Base-by-base conservation (phyloP, 2,888 invertebrate genomes). In the Luffia ferchaultella region DNA sequence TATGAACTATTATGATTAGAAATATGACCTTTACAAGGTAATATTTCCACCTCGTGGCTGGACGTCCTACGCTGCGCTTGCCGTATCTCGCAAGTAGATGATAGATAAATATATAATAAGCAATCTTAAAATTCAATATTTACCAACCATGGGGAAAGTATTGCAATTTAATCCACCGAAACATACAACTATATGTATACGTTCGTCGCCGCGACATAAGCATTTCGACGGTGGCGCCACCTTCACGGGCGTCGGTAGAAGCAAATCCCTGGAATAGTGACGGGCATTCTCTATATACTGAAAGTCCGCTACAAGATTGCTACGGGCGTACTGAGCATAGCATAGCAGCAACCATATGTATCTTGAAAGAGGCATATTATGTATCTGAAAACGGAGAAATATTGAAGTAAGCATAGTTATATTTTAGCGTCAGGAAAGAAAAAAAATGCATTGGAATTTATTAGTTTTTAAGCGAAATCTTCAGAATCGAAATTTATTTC, bases 141-240 rank as follows among this genome's bases (percentile, higher is more conserved):
- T 20, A 58, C 56, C 44, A 50, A 80, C 82, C 68, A 73, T 73
- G 0, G 88, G 87, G 59, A 87, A 85, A 16, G 55, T 65, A 53
- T 55, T 67, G 60, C 88, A 88, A 18, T 69, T 73, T 42, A 78
- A 82, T 50, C 83, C 78, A 3, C 87, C 87, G 51, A 84, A 87
- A 59, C 87, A 87, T 0, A 86, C 78, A 1, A 80, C 67, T 15
- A 74, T 67, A 17, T 59, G 64, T 0, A 60, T 58, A 16, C 67
- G 62, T 5, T 53, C 57, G 19, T 68, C 73, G 43, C 80, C 76
- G 18, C 86, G 68, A 60, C 88, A 88, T 15, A 70, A 61, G 61
- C 88, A 88, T 0, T 87, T 87, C 1, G 83, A 82, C 3, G 47
- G 52, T 20, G 55, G 56, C 53, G 84, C 83, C 41, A 63, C 64